Percentiles rank a stretch among this genome's conserved stretches.
Evolutionary conservation across 2,113 vertebrate species (phyloP).

Genomic region (Ceuthmochares aereus): DNA sequence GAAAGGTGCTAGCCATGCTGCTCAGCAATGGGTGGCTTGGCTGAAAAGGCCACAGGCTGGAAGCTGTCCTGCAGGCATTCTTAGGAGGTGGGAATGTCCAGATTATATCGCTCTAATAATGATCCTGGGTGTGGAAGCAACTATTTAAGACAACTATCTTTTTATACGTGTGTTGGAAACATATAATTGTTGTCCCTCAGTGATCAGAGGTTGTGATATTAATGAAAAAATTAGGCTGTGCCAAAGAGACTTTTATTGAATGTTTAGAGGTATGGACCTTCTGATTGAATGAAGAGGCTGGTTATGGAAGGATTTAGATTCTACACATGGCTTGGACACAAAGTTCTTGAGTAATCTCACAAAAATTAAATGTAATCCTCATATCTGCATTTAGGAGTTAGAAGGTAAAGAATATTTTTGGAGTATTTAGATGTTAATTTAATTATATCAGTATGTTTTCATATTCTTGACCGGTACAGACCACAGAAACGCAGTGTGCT

Average conservation of each 20-base stretch:
- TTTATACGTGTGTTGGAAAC: not conserved
- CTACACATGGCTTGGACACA: not conserved
- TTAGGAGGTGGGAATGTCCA: not conserved
- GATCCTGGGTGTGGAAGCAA: not conserved
- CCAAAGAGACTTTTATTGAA: not conserved
- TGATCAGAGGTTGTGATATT: not conserved
- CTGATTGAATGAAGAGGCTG: not conserved
- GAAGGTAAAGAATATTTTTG: not conserved
- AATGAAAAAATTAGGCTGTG: not conserved
- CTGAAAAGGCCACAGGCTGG: not conserved
- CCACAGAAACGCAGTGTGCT: not conserved
- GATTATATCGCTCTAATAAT: not conserved
- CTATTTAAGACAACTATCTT: not conserved
- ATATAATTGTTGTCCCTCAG: not conserved
- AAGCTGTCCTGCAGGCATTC: not conserved
- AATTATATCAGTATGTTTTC: not conserved
- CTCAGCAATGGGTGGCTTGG: not conserved
- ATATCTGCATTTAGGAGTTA: not conserved
- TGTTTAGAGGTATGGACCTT: fast-evolving
- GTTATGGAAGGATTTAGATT: not conserved
- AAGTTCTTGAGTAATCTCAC: not conserved
- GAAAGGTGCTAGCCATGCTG: not conserved
- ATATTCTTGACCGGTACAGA: not conserved
- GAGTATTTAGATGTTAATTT: not conserved
- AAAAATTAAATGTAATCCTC: not conserved